These are phyloP conservation scores for Halictus ligatus DNA, from an alignment of 2,888 invertebrate species.

Conservation along the genomic window DNA sequence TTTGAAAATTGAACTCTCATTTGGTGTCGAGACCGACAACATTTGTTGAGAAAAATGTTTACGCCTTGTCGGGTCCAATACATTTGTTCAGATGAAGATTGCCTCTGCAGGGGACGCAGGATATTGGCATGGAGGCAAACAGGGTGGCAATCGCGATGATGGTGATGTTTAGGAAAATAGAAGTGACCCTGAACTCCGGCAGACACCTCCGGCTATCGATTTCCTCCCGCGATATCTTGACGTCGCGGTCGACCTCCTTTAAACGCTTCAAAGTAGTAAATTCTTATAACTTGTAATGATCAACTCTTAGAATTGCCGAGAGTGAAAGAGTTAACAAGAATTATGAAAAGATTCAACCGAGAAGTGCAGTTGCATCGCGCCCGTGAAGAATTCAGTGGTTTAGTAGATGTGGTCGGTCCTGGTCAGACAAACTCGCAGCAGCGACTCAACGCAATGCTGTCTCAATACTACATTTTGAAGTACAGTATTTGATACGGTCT, in stretches of 20 bases:
- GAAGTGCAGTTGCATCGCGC: neutral
- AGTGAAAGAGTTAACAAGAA: neutral
- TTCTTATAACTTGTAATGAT: neutral
- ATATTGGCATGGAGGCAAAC: neutral
- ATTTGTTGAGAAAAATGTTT: neutral
- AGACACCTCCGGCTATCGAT: constrained; percentile 33
- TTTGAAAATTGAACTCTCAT: neutral
- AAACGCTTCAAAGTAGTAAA: constrained; percentile 3
- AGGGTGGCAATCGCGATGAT: neutral
- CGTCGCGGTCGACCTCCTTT: constrained; percentile 8
- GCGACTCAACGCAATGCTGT: neutral
- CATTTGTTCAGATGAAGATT: neutral
- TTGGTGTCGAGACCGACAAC: neutral
- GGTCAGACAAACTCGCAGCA: neutral
- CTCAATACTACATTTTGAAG: neutral
- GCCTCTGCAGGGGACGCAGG: neutral
- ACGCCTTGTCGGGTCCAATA: neutral
- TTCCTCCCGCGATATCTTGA: constrained; percentile 27
- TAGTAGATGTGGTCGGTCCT: neutral
- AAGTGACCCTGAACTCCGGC: constrained; percentile 14
- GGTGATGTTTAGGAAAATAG: constrained; percentile 11
- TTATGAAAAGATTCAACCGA: neutral
- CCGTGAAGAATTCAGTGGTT: neutral
- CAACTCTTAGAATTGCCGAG: neutral
- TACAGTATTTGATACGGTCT: neutral